Evolutionary conservation across 2,888 invertebrate genomes (phyloP), one percentile per base, ranked within the genome.

Genomic region (Osmoderma eremita): DNA sequence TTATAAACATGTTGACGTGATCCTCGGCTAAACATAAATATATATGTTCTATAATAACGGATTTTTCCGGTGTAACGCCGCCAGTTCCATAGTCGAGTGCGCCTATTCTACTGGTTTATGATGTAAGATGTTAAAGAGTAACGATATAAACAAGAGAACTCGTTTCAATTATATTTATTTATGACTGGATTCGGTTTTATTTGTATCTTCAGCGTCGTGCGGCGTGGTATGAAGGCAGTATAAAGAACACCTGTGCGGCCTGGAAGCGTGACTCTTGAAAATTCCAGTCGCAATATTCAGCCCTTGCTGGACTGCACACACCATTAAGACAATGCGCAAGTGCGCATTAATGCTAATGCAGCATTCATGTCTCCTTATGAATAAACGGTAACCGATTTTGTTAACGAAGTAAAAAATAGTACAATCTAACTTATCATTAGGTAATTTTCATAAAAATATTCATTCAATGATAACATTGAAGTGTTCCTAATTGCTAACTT

Each of bases 211-310:
- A 49, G 54, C 64, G 63, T 67, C 70, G 70, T 70, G 72, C 71
- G 69, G 69, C 67, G 67, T 62, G 67, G 64, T 54, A 36, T 54
- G 67, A 64, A 69, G 68, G 71, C 67, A 69, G 68, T 53, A 67
- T 51, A 58, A 63, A 65, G 73, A 72, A 72, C 73, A 73, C 73
- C 72, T 73, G 73, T 70, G 69, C 69, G 67, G 69, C 64, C 64
- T 65, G 63, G 70, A 69, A 73, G 72, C 73, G 73, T 73, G 73
- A 73, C 73, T 72, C 71, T 69, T 69, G 71, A 72, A 72, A 72
- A 73, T 72, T 73, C 73, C 70, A 61, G 17, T 61, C 58, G 24
- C 58, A 61, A 61, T 61, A 61, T 61, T 61, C 58, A 61, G 58
- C 45, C 38, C 12, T 17, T 45, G 30, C 45, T 10, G 30, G 24